Conservation (phyloP, 2,113 vertebrate genomes). For the Sylvietta virens region DNA sequence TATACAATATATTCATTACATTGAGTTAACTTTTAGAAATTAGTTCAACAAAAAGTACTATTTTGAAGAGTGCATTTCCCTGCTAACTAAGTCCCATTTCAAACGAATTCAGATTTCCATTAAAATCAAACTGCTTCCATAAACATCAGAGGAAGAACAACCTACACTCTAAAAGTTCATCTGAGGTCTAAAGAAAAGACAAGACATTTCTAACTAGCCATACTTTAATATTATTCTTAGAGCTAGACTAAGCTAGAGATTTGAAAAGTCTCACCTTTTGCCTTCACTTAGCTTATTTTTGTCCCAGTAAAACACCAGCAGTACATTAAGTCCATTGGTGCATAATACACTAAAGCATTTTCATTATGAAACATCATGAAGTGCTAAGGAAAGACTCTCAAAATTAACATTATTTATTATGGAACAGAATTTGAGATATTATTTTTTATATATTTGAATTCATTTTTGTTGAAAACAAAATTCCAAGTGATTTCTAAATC, state of each 20-base stretch:
- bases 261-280: not conserved
- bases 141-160: slow-evolving; percentile 34
- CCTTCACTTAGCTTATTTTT: not conserved
- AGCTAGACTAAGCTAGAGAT: not conserved
- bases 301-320: not conserved
- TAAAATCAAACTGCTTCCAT: slow-evolving; percentile 24
- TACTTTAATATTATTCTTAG: slow-evolving; percentile 34
- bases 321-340: not conserved
- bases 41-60: not conserved
- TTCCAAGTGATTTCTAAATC: not conserved
- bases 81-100: not conserved
- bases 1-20: not conserved
- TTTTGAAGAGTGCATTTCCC: not conserved
- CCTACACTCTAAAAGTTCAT: slow-evolving; percentile 25
- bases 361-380: not conserved
- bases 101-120: not conserved
- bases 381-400: not conserved
- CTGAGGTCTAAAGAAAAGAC: slow-evolving; percentile 30
- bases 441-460: not conserved
- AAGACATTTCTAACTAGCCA: slow-evolving; percentile 14
- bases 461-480: not conserved
- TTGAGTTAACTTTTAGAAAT: not conserved
- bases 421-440: not conserved
- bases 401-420: not conserved
- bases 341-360: not conserved